phyloP scores from a whole-genome alignment of 2,113 vertebrate species.

The Zosterops lateralis region DNA sequence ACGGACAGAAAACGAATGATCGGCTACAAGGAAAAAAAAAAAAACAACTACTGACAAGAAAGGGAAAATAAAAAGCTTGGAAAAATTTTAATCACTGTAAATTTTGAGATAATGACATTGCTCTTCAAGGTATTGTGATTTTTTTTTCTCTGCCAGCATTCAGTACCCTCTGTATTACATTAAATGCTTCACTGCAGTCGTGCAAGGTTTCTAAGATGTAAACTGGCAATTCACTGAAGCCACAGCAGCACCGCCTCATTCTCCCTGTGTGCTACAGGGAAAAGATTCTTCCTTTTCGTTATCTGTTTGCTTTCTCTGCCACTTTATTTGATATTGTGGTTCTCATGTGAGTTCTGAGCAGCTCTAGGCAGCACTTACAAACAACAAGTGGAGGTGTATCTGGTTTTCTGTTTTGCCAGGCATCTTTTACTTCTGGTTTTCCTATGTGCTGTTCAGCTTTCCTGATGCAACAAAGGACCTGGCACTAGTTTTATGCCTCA shows the following conservation, averaged over 20 bases:
- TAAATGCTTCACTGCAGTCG: not conserved
- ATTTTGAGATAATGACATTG: conserved; percentile 11
- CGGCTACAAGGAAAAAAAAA: not conserved
- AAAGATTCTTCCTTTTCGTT: not conserved
- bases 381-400: not conserved
- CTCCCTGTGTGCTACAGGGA: too few relatives aligned
- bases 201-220: not conserved
- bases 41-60: not conserved
- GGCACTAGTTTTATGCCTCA: not conserved
- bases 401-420: not conserved
- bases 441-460: not conserved
- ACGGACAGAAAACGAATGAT: conserved; percentile 4
- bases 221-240: not conserved
- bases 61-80: not conserved
- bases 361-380: not conserved
- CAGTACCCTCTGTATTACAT: not conserved
- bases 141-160: not conserved
- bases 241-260: not conserved
- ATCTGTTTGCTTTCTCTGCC: not conserved
- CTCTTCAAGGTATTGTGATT: not conserved
- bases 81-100: conserved; percentile 5
- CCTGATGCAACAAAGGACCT: not conserved
- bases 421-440: not conserved
- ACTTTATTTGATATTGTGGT: not conserved
- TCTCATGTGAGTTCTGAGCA: not conserved